phyloP scores from a whole-genome alignment of 2,797 vertebrate species.

The Hippoglossus hippoglossus region DNA sequence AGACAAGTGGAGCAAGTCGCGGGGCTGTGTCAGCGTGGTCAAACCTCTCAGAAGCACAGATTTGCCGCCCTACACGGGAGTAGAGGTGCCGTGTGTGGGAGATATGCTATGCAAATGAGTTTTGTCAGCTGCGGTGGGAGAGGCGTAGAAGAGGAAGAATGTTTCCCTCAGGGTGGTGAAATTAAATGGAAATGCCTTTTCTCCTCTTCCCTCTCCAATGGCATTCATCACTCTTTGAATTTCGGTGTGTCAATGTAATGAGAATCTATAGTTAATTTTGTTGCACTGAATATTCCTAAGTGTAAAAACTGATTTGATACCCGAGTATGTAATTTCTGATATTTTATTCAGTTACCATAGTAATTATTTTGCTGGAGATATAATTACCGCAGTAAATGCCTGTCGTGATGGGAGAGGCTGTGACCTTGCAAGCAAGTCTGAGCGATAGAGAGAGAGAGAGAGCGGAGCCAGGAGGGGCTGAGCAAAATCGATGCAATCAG shows the following conservation, averaged over 20 bases:
- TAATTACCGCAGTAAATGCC: constrained; percentile 17
- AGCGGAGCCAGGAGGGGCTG: no score
- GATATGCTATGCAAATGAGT: constrained; percentile 40
- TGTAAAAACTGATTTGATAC: background rate
- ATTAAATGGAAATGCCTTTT: constrained; percentile 16
- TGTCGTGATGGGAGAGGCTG: background rate
- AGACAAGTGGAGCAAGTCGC: constrained; percentile 74
- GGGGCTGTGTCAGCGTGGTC: constrained; percentile 64
- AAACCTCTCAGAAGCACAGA: constrained; percentile 39
- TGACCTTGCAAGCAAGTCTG: constrained; percentile 17
- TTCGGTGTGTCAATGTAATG: background rate
- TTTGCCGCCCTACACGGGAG: constrained; percentile 16
- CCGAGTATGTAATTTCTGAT: constrained; percentile 3
- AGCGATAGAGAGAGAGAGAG: no score
- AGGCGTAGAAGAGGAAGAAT: background rate
- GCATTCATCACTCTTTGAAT: constrained; percentile 2
- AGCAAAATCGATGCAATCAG: no score
- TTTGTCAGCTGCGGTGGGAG: constrained; percentile 16
- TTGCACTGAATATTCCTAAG: background rate
- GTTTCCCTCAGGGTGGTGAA: background rate
- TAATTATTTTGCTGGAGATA: constrained; percentile 3
- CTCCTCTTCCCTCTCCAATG: background rate
- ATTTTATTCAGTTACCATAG: constrained; percentile 4
- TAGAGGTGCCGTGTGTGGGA: constrained; percentile 17
- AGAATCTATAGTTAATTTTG: background rate